phyloP scores from a whole-genome alignment of 2,113 vertebrate species.

The Delphinus delphis region DNA sequence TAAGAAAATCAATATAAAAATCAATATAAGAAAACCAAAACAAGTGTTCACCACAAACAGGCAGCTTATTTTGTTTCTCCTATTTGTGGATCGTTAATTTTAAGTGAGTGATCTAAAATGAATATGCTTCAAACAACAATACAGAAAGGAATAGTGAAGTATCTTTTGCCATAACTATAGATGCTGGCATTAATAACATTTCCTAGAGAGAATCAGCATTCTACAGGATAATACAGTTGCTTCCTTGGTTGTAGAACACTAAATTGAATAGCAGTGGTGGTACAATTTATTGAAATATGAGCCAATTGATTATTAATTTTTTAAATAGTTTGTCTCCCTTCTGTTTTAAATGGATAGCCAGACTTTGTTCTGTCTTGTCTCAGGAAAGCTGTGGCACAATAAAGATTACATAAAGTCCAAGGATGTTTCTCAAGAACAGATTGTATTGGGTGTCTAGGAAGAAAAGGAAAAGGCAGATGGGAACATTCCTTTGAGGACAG shows the following conservation, averaged over 20 bases:
- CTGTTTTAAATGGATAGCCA: neutral
- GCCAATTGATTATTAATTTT: neutral
- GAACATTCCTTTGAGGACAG: neutral
- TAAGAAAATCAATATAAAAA: neutral
- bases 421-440: neutral
- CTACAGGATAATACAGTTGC: neutral
- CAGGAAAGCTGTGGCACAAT: neutral
- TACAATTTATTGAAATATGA: neutral
- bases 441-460: neutral
- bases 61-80: neutral
- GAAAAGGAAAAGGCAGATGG: neutral
- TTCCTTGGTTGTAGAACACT: neutral
- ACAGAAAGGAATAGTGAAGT: neutral
- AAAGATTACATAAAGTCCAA: neutral
- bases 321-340: neutral
- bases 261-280: neutral
- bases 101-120: neutral
- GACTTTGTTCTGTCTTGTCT: neutral
- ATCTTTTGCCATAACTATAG: neutral
- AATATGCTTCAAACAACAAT: neutral
- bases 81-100: neutral
- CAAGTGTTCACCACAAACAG: neutral
- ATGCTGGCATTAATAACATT: neutral
- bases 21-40: neutral
- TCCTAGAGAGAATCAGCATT: neutral